Percentiles rank a stretch among this genome's conserved stretches.
Evolutionary conservation across 2,888 invertebrate genomes (phyloP).

Genomic region (Horisme vitalbata): DNA sequence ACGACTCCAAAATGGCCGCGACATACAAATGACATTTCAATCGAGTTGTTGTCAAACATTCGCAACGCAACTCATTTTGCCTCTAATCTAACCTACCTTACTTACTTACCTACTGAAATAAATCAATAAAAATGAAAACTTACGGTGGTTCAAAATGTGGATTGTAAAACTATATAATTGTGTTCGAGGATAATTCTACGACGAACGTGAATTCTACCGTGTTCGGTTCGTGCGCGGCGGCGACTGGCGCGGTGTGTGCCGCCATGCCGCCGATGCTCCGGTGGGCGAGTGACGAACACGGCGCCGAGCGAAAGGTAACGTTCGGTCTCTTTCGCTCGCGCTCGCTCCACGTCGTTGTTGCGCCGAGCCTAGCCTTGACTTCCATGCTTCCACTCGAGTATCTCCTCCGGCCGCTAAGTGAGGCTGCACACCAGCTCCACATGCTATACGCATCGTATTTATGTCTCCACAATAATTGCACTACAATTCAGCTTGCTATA

Average conservation of each 20-base stretch:
- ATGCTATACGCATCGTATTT: too few relatives aligned
- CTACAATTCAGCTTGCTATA: too few relatives aligned
- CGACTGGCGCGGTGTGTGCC: constrained; percentile 23
- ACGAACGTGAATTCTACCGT: constrained; percentile 54
- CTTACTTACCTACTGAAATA: too few relatives aligned
- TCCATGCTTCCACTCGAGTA: neutral
- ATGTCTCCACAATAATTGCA: too few relatives aligned
- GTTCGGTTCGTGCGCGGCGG: constrained; percentile 39
- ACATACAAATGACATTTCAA: too few relatives aligned
- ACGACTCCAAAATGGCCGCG: neutral
- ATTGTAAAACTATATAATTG: too few relatives aligned
- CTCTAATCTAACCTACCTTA: too few relatives aligned
- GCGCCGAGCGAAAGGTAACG: constrained; percentile 15
- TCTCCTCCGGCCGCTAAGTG: too few relatives aligned
- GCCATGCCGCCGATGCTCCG: neutral
- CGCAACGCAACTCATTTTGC: too few relatives aligned
- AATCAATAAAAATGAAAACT: too few relatives aligned
- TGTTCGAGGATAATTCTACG: constrained; percentile 27
- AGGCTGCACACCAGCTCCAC: too few relatives aligned
- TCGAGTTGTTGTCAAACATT: too few relatives aligned
- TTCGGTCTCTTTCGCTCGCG: constrained; percentile 31
- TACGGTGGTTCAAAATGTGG: constrained; percentile 10
- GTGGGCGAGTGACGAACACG: neutral
- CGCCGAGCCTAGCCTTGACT: neutral
- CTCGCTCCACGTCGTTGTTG: constrained; percentile 8